Percentiles rank a stretch among this genome's conserved stretches.
phyloP scores from a whole-genome alignment of 2,888 invertebrate species.

The Eretmocerus hayati region DNA sequence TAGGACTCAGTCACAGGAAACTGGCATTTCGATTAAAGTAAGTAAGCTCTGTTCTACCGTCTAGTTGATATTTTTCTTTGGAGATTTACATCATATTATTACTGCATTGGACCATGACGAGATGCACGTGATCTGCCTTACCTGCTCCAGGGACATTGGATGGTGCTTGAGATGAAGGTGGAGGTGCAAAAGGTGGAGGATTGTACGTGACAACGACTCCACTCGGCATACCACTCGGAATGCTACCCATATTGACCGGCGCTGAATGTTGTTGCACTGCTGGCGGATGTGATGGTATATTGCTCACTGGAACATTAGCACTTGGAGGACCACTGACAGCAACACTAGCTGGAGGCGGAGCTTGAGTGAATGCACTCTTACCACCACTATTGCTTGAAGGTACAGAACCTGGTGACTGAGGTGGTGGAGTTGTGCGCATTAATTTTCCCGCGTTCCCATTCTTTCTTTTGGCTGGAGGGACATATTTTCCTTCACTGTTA shows the following conservation, averaged over 20 bases:
- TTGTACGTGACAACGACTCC: constrained; percentile 42
- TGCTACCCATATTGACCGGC: constrained; percentile 39
- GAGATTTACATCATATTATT: neutral
- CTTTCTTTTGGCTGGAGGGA: constrained; percentile 75
- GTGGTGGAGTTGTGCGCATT: constrained; percentile 58
- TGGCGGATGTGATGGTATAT: constrained; percentile 37
- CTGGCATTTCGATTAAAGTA: too few relatives aligned
- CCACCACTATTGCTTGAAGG: constrained; percentile 32
- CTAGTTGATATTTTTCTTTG: neutral
- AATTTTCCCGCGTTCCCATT: constrained; percentile 58
- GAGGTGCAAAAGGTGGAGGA: constrained; percentile 41
- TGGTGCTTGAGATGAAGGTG: constrained; percentile 39
- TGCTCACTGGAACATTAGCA: constrained; percentile 40
- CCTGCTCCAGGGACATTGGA: constrained; percentile 34
- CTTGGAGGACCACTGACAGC: constrained; percentile 35
- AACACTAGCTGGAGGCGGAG: constrained; percentile 32
- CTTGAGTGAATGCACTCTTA: constrained; percentile 41
- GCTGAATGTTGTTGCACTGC: constrained; percentile 35
- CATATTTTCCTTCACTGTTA: constrained; percentile 57
- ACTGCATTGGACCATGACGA: neutral
- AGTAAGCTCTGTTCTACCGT: too few relatives aligned
- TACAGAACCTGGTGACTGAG: constrained; percentile 44
- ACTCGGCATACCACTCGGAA: constrained; percentile 42
- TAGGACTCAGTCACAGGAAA: too few relatives aligned
- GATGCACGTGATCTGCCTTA: too few relatives aligned